Percentiles rank a stretch among this genome's conserved stretches.
Conservation (phyloP, 2,888 invertebrate species). For the Agrilus mali region DNA sequence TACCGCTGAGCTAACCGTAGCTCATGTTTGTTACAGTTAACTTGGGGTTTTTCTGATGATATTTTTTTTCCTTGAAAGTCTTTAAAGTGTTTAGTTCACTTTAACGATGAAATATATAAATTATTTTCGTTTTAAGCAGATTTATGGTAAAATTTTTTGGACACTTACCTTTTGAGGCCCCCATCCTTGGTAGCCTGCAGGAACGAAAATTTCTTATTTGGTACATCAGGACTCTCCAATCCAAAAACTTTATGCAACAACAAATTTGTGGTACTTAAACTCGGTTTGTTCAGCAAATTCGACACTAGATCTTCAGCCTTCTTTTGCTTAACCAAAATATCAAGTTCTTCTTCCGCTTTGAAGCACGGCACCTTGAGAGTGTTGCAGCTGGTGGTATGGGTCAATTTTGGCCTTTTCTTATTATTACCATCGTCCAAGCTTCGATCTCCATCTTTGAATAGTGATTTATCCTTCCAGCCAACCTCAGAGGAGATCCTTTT, state of each 20-base stretch:
- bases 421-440: conserved; percentile 28
- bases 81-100: no score
- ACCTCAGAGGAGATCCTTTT: conserved; percentile 39
- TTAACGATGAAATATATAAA: no score
- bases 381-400: conserved; percentile 56
- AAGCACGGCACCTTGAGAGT: conserved; percentile 47
- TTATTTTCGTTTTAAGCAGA: no score
- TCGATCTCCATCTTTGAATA: conserved; percentile 25
- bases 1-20: no score
- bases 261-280: conserved; percentile 42
- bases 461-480: conserved; percentile 38
- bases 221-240: conserved; percentile 29
- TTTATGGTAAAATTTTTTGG: no score
- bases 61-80: no score
- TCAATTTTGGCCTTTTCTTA: conserved; percentile 32
- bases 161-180: conserved; percentile 16
- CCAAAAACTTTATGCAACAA: conserved; percentile 48
- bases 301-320: conserved; percentile 20
- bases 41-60: no score
- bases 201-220: conserved; percentile 16
- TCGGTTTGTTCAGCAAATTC: conserved; percentile 21
- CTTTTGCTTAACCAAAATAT: conserved; percentile 19
- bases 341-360: conserved; percentile 30
- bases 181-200: conserved; percentile 25
- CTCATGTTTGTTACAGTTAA: no score